Percentiles rank a stretch among this genome's conserved stretches.
Evolutionary conservation across 2,113 vertebrate genomes (phyloP).

Genomic region (Nyctereutes procyonoides): DNA sequence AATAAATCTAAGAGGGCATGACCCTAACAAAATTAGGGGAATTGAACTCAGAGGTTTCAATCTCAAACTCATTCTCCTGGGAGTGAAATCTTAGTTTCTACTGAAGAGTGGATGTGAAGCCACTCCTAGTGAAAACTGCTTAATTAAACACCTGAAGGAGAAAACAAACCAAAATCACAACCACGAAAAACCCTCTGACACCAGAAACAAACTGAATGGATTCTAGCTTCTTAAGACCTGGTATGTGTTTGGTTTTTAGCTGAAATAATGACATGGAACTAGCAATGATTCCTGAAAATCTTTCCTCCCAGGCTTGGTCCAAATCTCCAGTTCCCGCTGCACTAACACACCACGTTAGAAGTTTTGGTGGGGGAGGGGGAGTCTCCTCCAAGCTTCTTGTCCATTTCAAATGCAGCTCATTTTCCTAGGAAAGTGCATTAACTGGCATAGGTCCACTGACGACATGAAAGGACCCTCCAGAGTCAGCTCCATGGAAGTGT

Average conservation of each 20-base stretch:
- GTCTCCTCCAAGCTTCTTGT: not conserved
- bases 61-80: not conserved
- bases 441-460: not conserved
- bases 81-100: conserved; percentile 14
- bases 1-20: not conserved
- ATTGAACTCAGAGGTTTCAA: not conserved
- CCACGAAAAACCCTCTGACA: not conserved
- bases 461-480: not conserved
- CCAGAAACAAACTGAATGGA: not conserved
- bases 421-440: not conserved
- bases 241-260: not conserved
- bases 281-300: not conserved
- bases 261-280: conserved; percentile 34
- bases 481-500: not conserved
- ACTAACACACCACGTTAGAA: not conserved
- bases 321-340: not conserved
- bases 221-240: conserved; percentile 48
- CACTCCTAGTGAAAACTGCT: not conserved
- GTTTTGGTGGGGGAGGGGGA: accelerated
- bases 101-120: not conserved
- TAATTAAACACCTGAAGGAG: conserved; percentile 16
- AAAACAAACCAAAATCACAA: not conserved
- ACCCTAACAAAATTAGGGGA: not conserved
- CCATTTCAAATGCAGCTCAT: conserved; percentile 29
- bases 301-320: not conserved